Evolutionary conservation across 2,888 invertebrate species (phyloP).

Genomic region (Drosophila paranaensis): DNA sequence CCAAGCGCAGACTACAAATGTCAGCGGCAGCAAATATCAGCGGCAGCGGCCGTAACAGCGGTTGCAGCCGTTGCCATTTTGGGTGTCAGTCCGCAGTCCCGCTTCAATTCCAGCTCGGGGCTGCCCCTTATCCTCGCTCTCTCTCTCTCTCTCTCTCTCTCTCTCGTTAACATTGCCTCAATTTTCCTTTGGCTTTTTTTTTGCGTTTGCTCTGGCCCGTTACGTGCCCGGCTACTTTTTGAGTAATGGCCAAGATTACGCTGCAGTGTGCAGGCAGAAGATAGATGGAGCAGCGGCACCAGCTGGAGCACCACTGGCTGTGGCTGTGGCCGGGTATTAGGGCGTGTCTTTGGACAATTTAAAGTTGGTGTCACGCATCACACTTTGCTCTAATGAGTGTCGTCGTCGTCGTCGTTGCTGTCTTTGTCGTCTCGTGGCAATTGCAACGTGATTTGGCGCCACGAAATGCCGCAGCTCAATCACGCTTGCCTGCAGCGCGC

Average conservation of each 20-base stretch:
- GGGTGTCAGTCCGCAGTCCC: constrained; percentile 11
- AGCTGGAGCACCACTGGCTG: neutral
- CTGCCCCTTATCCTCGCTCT: neutral
- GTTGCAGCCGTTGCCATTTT: constrained; percentile 31
- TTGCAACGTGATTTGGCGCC: constrained; percentile 74
- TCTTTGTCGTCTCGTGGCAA: constrained; percentile 50
- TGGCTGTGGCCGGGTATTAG: neutral
- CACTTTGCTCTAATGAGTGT: constrained; percentile 71
- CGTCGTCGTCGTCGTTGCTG: constrained; percentile 43
- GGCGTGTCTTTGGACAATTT: constrained; percentile 66
- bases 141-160: neutral
- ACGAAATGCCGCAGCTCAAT: constrained; percentile 61
- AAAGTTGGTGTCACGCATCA: constrained; percentile 76
- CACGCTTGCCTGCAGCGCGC: constrained; percentile 34
- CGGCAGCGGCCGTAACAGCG: constrained; percentile 24
- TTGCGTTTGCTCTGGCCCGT: constrained; percentile 27
- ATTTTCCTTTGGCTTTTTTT: constrained; percentile 26
- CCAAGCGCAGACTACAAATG: constrained; percentile 59
- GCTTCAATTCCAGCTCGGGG: neutral
- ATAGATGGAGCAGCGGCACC: constrained; percentile 28
- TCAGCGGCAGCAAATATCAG: constrained; percentile 50
- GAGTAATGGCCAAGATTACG: constrained; percentile 76
- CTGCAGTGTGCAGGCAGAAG: constrained; percentile 56
- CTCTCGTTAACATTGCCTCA: constrained; percentile 49
- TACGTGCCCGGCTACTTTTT: constrained; percentile 72